These are phyloP conservation scores for Pomacea maculata DNA, from an alignment of 1,140 invertebrate species.

Conservation along the genomic window DNA sequence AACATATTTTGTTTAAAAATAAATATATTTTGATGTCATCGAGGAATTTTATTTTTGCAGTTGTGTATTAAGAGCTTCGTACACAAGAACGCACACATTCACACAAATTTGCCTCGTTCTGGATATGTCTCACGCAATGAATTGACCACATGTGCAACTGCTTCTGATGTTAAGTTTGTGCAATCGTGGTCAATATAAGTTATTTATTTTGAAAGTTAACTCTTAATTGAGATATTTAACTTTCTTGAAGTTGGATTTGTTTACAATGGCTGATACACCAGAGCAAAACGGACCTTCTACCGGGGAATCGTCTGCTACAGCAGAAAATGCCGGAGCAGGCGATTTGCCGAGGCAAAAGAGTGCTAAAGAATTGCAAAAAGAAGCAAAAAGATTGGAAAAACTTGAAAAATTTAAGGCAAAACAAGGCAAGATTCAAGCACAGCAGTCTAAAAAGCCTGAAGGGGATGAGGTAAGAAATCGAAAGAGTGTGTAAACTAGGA, in stretches of 20 bases:
- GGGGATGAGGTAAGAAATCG: conserved; percentile 19
- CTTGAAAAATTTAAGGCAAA: conserved; percentile 90
- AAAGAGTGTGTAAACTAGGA: too few relatives aligned
- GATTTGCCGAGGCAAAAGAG: conserved; percentile 46
- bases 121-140: conserved; percentile 20
- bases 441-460: conserved; percentile 57
- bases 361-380: conserved; percentile 58
- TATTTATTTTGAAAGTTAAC: neutral
- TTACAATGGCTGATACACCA: conserved; percentile 24
- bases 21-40: neutral
- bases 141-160: neutral
- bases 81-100: neutral
- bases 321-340: conserved; percentile 16
- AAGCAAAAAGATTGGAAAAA: conserved; percentile 59
- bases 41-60: neutral
- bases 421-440: conserved; percentile 72
- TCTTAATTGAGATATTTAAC: neutral
- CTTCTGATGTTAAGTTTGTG: neutral
- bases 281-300: conserved; percentile 16
- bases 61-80: neutral
- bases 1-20: neutral
- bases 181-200: neutral
- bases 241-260: neutral
- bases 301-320: conserved; percentile 8
- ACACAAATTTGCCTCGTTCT: conserved; percentile 5